Conservation (phyloP, 2,113 vertebrate genomes). For the Rhombomys opimus region DNA sequence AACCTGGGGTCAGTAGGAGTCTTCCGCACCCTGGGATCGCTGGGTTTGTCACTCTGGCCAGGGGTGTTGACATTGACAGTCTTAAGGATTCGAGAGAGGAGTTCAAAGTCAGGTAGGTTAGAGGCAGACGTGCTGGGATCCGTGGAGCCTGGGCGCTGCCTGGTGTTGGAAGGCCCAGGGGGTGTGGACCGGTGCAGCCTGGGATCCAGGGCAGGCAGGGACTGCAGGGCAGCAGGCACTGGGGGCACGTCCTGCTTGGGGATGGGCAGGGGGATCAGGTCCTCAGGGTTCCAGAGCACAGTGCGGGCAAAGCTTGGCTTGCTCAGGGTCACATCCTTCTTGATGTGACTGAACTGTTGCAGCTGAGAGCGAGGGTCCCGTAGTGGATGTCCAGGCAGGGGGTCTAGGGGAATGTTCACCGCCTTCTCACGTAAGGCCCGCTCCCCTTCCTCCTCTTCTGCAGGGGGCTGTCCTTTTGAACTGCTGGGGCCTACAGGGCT, state of each 20-base stretch:
- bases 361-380: constrained; percentile 93
- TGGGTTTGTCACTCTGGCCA: constrained; percentile 87
- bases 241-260: constrained; percentile 93
- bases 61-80: constrained; percentile 88
- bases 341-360: constrained; percentile 97
- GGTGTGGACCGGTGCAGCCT: constrained; percentile 87
- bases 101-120: constrained; percentile 93
- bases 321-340: constrained; percentile 92
- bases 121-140: constrained; percentile 57
- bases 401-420: constrained; percentile 91
- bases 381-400: constrained; percentile 89
- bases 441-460: constrained; percentile 94
- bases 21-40: constrained; percentile 93
- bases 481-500: constrained; percentile 12
- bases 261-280: constrained; percentile 92
- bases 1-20: constrained; percentile 89
- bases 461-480: constrained; percentile 54
- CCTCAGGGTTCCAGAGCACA: constrained; percentile 95
- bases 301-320: constrained; percentile 91
- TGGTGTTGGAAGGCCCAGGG: constrained; percentile 75
- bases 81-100: constrained; percentile 94
- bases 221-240: constrained; percentile 90
- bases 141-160: constrained; percentile 74
- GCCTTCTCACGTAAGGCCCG: constrained; percentile 92
- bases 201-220: constrained; percentile 87